These are phyloP conservation scores for Turritopsis dohrnii DNA, from an alignment of 30 jellyfish, hydroid and myxozoan species.

Conservation along the genomic window DNA sequence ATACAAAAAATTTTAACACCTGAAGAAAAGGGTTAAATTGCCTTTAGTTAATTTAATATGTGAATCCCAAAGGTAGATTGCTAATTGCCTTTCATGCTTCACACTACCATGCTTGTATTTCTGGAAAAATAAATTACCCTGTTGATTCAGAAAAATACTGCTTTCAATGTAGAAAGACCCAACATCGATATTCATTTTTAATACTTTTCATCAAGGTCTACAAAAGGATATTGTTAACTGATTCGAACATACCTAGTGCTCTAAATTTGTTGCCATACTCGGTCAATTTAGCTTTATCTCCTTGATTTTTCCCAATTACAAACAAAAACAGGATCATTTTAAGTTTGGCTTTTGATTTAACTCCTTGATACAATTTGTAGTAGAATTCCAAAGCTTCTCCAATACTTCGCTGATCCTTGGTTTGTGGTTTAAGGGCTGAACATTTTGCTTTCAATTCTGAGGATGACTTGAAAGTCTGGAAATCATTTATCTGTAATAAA, in stretches of 20 bases:
- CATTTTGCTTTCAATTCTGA: constrained; percentile 58
- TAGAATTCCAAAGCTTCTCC: constrained; percentile 87
- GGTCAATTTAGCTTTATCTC: constrained; percentile 49
- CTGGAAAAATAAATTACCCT: too few relatives aligned
- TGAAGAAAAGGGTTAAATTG: neutral
- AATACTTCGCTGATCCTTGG: constrained; percentile 58
- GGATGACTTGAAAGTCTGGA: constrained; percentile 63
- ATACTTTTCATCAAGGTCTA: too few relatives aligned
- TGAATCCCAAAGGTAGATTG: too few relatives aligned
- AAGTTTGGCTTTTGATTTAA: constrained; percentile 47
- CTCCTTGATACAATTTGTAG: constrained; percentile 58
- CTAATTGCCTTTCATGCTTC: too few relatives aligned
- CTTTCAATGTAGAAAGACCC: too few relatives aligned
- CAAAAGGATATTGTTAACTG: too few relatives aligned
- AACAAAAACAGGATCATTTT: constrained; percentile 66
- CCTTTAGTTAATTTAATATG: too few relatives aligned
- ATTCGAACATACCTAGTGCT: constrained; percentile 32
- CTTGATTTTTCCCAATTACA: constrained; percentile 68
- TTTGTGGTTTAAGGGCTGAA: constrained; percentile 28
- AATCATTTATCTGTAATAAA: constrained; percentile 61
- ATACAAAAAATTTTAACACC: constrained; percentile 61
- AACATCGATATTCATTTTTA: too few relatives aligned
- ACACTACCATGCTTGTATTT: too few relatives aligned
- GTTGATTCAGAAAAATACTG: too few relatives aligned
- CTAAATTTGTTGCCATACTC: constrained; percentile 65